These are phyloP conservation scores for Scelioninae gen. 2 DNA, from an alignment of 2,888 invertebrate genomes.

Conservation along the genomic window DNA sequence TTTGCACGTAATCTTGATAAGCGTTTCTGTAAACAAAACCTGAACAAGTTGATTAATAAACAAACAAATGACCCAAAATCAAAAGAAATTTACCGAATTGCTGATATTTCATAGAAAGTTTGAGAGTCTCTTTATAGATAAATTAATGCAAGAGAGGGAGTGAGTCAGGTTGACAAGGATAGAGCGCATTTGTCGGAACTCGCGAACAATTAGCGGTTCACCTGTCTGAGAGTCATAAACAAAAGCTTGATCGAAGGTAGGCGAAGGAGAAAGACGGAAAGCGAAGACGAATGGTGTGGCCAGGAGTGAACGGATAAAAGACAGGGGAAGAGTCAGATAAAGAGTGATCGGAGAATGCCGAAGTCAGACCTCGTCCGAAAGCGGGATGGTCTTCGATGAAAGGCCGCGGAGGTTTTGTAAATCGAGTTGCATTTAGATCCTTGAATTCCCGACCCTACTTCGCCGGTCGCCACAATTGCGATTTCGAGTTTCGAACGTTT, in stretches of 20 bases:
- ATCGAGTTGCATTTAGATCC: constrained; percentile 62
- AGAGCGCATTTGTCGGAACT: constrained; percentile 59
- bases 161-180: constrained; percentile 28
- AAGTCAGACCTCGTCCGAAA: constrained; percentile 59
- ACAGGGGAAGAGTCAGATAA: constrained; percentile 29
- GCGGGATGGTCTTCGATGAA: constrained; percentile 61
- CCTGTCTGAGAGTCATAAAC: constrained; percentile 56
- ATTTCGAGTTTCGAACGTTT: constrained; percentile 47
- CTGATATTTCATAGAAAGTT: too few species aligned
- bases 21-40: too few species aligned
- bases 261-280: constrained; percentile 23
- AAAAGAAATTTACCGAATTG: too few species aligned
- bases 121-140: too few species aligned
- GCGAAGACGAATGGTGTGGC: constrained; percentile 2
- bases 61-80: too few species aligned
- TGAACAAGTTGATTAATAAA: too few species aligned
- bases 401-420: constrained; percentile 65
- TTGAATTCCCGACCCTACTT: too few species aligned
- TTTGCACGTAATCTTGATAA: too few species aligned
- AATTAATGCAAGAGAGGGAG: constrained; percentile 10
- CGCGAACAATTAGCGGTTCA: constrained; percentile 64
- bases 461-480: constrained; percentile 35
- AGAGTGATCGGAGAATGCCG: constrained; percentile 47
- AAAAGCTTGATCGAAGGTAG: constrained; percentile 44
- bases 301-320: constrained; percentile 21